phyloP scores from a whole-genome alignment of 2,888 invertebrate species.

The Scrobipalpa atriplicella region DNA sequence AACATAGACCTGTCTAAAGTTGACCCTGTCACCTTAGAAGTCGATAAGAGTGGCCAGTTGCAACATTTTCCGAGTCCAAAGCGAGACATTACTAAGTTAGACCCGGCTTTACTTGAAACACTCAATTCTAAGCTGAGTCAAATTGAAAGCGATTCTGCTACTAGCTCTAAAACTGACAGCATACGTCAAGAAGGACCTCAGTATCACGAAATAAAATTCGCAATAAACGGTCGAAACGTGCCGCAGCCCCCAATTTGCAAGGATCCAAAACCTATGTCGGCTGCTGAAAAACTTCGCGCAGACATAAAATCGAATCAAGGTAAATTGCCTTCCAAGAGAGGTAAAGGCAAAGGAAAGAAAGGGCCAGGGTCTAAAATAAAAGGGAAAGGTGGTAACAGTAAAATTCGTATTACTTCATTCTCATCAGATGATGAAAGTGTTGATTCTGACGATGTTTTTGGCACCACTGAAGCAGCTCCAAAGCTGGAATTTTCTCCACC shows the following conservation, averaged over 20 bases:
- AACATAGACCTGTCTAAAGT: constrained; percentile 89
- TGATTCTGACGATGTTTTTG: constrained; percentile 90
- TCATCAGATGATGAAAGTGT: constrained; percentile 90
- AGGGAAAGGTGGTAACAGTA: constrained; percentile 83
- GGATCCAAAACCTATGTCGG: constrained; percentile 71
- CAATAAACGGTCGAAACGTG: constrained; percentile 73
- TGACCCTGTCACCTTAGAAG: constrained; percentile 87
- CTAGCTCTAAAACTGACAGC: constrained; percentile 88
- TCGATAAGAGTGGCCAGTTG: constrained; percentile 85
- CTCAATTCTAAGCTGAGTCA: constrained; percentile 88
- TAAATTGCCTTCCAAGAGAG: constrained; percentile 84
- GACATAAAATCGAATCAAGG: constrained; percentile 83
- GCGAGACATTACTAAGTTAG: constrained; percentile 87
- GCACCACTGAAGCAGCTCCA: constrained; percentile 89
- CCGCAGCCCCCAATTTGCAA: constrained; percentile 70
- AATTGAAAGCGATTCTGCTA: constrained; percentile 89
- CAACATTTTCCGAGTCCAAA: constrained; percentile 87
- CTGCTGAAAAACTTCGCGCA: constrained; percentile 76
- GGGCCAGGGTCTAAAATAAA: constrained; percentile 83
- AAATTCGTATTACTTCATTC: constrained; percentile 89
- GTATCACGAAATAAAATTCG: constrained; percentile 80
- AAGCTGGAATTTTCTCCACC: constrained; percentile 89
- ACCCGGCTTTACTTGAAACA: constrained; percentile 86
- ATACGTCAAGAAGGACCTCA: constrained; percentile 82
- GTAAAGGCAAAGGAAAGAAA: constrained; percentile 84